Evolutionary conservation across 2,113 vertebrate genomes (phyloP), one percentile per base, ranked within the genome.

Genomic region (Anolis carolinensis): DNA sequence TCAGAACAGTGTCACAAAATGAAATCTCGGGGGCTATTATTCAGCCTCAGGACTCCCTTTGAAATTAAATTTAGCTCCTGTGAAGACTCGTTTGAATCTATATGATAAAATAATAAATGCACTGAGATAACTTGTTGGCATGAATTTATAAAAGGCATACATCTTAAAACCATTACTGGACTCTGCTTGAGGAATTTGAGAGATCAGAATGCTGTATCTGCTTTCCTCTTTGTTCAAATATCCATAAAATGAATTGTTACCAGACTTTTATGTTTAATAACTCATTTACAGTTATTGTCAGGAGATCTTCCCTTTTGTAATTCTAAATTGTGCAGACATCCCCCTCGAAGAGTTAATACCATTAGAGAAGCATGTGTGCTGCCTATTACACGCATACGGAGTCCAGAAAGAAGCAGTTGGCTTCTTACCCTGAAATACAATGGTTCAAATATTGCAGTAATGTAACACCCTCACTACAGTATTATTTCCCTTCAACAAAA

Each of bases 1-100:
- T 80, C 73, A 76, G 32, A 59, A 55, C 1, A 44, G 63, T 25
- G 72, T 87, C 71, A 55, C 84, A 65, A 80, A 86, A 81, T 67
- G 75, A 86, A 73, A 73, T 68, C 27, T 68, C 44, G 23, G 1
- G n/a, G 27, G 5, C 2, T 44, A n/a, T 36, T 68, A 55, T 70
- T 82, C 85, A 52, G 10, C 63, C 34, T 39, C 36, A 30, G 25
- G 63, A 73, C 55, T 74, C 59, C 13, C 70, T 65, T 8, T 77
- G 72, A 82, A 77, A 82, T 50, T 55, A 55, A 34, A 81, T 76
- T 75, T 55, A 21, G n/a, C 18, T 23, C 36, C 39, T 30, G 10
- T 86, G 27, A 84, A 70, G 70, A 44, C 30, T 73, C 44, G 30
- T 62, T 50, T 50, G 34, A n/a, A 32, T 25, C 44, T n/a, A 21